These are phyloP conservation scores for Nematolebias whitei DNA, from an alignment of 2,113 vertebrate species.

Conservation along the genomic window DNA sequence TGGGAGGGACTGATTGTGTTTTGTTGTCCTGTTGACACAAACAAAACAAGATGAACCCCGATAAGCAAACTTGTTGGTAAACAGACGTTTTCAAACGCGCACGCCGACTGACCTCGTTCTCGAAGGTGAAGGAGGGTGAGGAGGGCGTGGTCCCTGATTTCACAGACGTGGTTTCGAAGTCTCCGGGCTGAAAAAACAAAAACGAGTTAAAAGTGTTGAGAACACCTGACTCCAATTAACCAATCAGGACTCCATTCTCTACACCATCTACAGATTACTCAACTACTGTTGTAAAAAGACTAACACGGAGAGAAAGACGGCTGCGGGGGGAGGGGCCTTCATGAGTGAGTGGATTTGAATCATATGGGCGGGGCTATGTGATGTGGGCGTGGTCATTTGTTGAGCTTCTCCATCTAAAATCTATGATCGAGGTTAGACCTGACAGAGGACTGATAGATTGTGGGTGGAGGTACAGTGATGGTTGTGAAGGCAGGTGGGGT, in stretches of 20 bases:
- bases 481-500: background rate
- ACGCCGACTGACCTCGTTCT: constrained; percentile 76
- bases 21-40: constrained; percentile 84
- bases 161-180: constrained; percentile 81
- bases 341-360: background rate
- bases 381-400: background rate
- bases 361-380: background rate
- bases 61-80: background rate
- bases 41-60: background rate
- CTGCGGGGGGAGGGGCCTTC: too few relatives aligned
- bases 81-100: too few relatives aligned
- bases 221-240: background rate
- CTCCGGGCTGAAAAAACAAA: constrained; percentile 79
- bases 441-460: background rate
- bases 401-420: constrained; percentile 2
- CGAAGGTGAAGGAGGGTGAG: constrained; percentile 72
- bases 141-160: constrained; percentile 81
- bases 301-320: background rate
- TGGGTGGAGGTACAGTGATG: background rate
- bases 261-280: background rate
- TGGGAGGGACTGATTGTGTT: constrained; percentile 73
- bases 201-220: background rate
- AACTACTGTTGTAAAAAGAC: background rate
- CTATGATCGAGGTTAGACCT: constrained; percentile 10
- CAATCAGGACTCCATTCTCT: background rate